Conservation (phyloP, 2,113 vertebrate species). For the Toxostoma redivivum region DNA sequence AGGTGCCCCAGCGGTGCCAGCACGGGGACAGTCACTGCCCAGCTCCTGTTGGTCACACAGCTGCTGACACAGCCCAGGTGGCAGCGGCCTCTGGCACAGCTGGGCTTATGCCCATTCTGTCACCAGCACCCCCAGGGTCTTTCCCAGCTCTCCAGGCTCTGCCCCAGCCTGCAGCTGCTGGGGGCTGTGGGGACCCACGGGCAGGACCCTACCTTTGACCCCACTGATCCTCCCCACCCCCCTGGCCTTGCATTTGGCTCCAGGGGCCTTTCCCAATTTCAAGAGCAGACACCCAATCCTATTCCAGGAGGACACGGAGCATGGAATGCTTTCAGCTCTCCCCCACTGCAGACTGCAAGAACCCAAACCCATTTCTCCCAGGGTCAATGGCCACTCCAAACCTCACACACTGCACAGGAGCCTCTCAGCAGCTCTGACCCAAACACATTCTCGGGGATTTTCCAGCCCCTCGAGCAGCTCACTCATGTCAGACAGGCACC, state of each 20-base stretch:
- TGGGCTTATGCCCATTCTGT: neutral
- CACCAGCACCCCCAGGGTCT: too few relatives aligned
- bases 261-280: neutral
- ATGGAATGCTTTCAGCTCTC: neutral
- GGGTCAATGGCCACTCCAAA: neutral
- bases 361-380: fast-evolving
- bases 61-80: neutral
- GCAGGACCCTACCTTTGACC: neutral
- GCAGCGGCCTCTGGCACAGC: neutral
- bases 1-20: neutral
- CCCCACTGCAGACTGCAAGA: neutral
- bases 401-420: neutral
- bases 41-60: neutral
- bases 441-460: fast-evolving
- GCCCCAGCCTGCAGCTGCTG: neutral
- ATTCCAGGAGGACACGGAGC: neutral
- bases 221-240: fast-evolving
- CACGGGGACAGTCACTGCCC: neutral
- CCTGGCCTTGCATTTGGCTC: neutral
- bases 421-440: neutral
- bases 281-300: fast-evolving
- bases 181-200: neutral
- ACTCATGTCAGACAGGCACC: neutral
- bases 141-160: neutral
- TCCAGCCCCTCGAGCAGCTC: neutral